These are phyloP conservation scores for Ctenomys sociabilis DNA, from an alignment of 2,113 vertebrate species.

Conservation along the genomic window DNA sequence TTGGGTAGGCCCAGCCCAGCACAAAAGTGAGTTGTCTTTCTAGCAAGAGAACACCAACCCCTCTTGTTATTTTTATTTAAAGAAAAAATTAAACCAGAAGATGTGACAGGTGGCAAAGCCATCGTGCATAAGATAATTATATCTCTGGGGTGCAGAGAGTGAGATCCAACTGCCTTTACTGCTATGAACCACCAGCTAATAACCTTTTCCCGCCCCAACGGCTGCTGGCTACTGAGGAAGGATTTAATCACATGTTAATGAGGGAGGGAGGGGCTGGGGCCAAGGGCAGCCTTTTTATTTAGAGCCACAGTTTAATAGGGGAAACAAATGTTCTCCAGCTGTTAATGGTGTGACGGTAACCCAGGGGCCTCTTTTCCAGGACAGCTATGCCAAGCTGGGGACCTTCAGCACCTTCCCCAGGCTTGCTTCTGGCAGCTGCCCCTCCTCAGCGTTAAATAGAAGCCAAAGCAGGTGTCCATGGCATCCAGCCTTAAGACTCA, in stretches of 20 bases:
- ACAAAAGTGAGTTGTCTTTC: conserved; percentile 5
- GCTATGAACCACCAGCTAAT: conserved; percentile 81
- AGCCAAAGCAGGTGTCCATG: neutral
- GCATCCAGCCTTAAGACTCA: neutral
- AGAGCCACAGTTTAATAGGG: conserved; percentile 58
- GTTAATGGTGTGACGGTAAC: conserved; percentile 56
- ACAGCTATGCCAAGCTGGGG: neutral
- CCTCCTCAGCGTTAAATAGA: neutral
- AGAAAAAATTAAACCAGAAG: conserved; percentile 79
- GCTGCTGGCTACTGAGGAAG: conserved; percentile 77
- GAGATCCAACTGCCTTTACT: conserved; percentile 81
- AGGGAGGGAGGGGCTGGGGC: conserved; percentile 65
- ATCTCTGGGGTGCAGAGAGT: conserved; percentile 78
- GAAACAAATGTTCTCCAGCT: conserved; percentile 71
- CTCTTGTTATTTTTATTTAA: conserved; percentile 67
- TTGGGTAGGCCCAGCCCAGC: conserved; percentile 6
- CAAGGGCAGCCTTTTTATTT: conserved; percentile 80
- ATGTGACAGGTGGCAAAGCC: conserved; percentile 84
- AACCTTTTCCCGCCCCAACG: conserved; percentile 62
- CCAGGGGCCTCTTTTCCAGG: neutral
- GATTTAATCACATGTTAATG: conserved; percentile 79
- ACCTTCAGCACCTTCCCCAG: neutral
- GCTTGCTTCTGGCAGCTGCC: neutral
- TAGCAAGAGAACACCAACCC: conserved; percentile 63
- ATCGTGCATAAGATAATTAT: conserved; percentile 82